A percentile compares a stretch with the other conserved stretches of the same genome.
Evolutionary conservation across 1,140 invertebrate species (phyloP).

Genomic region (Dendroctonus ponderosae): DNA sequence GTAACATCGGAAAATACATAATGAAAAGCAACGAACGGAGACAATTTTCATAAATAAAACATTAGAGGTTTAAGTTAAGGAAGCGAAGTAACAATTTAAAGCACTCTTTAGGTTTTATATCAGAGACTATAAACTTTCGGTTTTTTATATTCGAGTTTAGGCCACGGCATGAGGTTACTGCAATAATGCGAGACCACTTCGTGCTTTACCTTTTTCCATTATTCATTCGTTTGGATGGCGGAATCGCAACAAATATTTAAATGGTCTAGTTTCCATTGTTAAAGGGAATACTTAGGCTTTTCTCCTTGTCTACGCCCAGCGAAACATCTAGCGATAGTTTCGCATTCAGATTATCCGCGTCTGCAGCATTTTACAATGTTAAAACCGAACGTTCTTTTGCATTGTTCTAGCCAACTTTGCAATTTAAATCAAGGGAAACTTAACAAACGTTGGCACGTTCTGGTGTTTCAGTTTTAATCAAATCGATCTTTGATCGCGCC

Average conservation of each 20-base stretch:
- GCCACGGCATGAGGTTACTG: slow-evolving; percentile 13
- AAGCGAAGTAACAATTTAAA: slow-evolving; percentile 16
- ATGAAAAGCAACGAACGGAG: not conserved
- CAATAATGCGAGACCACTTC: slow-evolving; percentile 15
- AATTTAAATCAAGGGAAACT: no score
- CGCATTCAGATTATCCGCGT: slow-evolving; percentile 17
- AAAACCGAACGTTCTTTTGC: no score
- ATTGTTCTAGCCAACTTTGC: no score
- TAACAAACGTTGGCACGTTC: no score
- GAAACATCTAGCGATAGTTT: slow-evolving; percentile 5
- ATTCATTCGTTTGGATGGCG: slow-evolving; percentile 24
- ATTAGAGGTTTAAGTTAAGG: slow-evolving; percentile 4
- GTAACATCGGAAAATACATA: not conserved
- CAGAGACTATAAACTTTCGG: slow-evolving; percentile 15
- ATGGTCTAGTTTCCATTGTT: slow-evolving; percentile 30
- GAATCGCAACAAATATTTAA: slow-evolving; percentile 30
- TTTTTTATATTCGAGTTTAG: slow-evolving; percentile 17
- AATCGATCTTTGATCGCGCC: no score
- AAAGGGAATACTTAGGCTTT: slow-evolving; percentile 14
- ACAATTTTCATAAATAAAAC: slow-evolving; percentile 22
- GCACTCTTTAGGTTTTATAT: slow-evolving; percentile 22
- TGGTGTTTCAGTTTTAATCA: no score
- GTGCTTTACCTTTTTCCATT: slow-evolving; percentile 27
- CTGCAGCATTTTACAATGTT: not conserved
- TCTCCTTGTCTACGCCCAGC: not conserved